These are phyloP conservation scores for Laticauda colubrina DNA, from an alignment of 2,113 vertebrate genomes.

Conservation along the genomic window DNA sequence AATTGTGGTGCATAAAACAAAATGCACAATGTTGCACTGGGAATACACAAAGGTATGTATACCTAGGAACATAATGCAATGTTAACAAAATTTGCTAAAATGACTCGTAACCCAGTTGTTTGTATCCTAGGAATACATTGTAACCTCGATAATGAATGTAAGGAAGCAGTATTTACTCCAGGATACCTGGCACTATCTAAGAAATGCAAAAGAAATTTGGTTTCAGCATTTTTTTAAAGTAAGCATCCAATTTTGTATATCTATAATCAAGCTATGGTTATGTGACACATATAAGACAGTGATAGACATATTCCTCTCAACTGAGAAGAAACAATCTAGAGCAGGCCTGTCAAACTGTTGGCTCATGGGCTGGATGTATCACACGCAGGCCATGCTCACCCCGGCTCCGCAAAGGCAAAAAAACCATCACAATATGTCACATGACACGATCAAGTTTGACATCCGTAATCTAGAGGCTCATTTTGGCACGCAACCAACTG, in stretches of 20 bases:
- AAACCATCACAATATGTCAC: no score
- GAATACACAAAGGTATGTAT: rapidly evolving
- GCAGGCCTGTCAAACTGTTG: background rate
- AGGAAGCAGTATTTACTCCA: slow-evolving; percentile 44
- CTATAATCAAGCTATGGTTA: background rate
- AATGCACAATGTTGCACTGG: rapidly evolving
- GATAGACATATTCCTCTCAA: background rate
- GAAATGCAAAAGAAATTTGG: rapidly evolving
- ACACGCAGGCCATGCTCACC: no score
- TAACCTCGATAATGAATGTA: rapidly evolving
- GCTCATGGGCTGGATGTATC: no score
- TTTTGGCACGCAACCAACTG: background rate
- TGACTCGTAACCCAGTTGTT: background rate
- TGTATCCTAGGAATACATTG: rapidly evolving
- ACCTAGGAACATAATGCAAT: background rate
- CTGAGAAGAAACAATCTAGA: background rate
- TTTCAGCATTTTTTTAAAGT: background rate
- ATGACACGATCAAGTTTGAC: no score
- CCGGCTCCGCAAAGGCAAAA: no score
- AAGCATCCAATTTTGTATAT: slow-evolving; percentile 16
- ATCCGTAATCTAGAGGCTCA: background rate
- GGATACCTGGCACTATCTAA: slow-evolving; percentile 47
- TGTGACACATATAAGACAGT: background rate
- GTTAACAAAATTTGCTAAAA: background rate
- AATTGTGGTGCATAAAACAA: rapidly evolving